Evolutionary conservation across 2,797 vertebrate genomes (phyloP).

Genomic region (Tapirus indicus): DNA sequence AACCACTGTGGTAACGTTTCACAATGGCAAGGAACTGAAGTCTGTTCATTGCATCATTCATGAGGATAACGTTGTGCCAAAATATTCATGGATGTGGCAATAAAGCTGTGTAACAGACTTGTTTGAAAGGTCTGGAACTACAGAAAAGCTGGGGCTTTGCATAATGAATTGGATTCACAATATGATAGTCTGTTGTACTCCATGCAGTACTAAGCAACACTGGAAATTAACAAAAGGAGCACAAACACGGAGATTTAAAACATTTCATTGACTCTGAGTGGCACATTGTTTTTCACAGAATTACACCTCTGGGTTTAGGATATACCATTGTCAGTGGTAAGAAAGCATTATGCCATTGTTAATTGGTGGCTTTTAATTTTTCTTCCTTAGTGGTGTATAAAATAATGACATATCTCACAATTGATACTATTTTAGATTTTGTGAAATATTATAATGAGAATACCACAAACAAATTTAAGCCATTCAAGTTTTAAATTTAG

Average conservation of each 20-base stretch:
- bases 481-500: neutral
- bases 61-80: neutral
- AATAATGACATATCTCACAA: neutral
- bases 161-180: neutral
- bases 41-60: neutral
- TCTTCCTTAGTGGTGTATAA: neutral
- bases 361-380: neutral
- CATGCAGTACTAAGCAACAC: neutral
- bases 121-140: neutral
- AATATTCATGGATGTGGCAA: slow-evolving; percentile 3
- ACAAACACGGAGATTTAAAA: neutral
- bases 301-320: neutral
- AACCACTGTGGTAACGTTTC: slow-evolving; percentile 28
- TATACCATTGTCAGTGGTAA: neutral
- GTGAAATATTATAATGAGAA: neutral
- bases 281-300: neutral
- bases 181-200: neutral
- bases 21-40: neutral
- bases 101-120: neutral
- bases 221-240: neutral
- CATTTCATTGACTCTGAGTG: neutral
- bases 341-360: neutral
- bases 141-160: neutral
- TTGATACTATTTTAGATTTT: neutral
- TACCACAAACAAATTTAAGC: neutral